phyloP scores from a whole-genome alignment of 2,113 vertebrate species.

The Indicator maculatus region DNA sequence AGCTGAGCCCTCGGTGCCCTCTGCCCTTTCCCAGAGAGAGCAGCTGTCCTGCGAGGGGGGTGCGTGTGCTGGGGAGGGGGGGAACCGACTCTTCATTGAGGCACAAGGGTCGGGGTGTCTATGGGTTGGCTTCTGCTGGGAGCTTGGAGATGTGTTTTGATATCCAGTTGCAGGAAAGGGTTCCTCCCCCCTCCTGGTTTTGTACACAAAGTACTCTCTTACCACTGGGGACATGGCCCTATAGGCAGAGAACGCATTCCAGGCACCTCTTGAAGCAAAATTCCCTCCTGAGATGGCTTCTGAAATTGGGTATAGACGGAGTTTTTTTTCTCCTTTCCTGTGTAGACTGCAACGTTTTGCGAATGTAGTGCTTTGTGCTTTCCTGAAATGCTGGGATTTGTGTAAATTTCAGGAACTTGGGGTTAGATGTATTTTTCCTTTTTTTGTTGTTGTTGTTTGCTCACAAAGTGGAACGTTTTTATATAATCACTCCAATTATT shows the following conservation, averaged over 20 bases:
- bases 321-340: not conserved
- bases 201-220: slow-evolving; percentile 60
- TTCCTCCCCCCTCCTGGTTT: slow-evolving; percentile 9
- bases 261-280: slow-evolving; percentile 29
- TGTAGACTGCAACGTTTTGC: not conserved
- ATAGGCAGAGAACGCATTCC: slow-evolving; percentile 37
- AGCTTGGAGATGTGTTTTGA: slow-evolving; percentile 46
- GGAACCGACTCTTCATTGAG: slow-evolving; percentile 46
- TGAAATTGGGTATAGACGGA: not conserved
- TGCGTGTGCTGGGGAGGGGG: not conserved
- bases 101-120: slow-evolving; percentile 39
- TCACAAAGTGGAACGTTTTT: not conserved
- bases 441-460: not conserved
- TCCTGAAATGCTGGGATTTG: not conserved
- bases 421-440: not conserved
- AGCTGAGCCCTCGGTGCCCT: slow-evolving; percentile 58
- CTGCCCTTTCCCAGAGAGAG: slow-evolving; percentile 69
- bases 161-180: slow-evolving; percentile 66
- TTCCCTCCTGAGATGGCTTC: slow-evolving; percentile 30
- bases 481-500: not conserved
- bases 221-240: slow-evolving; percentile 34
- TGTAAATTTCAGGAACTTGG: not conserved
- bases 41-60: slow-evolving; percentile 54
- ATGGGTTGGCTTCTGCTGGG: not conserved
- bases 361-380: not conserved